Evolutionary conservation across 2,797 vertebrate species (phyloP).

Genomic region (Hydrocynus forskahlii): DNA sequence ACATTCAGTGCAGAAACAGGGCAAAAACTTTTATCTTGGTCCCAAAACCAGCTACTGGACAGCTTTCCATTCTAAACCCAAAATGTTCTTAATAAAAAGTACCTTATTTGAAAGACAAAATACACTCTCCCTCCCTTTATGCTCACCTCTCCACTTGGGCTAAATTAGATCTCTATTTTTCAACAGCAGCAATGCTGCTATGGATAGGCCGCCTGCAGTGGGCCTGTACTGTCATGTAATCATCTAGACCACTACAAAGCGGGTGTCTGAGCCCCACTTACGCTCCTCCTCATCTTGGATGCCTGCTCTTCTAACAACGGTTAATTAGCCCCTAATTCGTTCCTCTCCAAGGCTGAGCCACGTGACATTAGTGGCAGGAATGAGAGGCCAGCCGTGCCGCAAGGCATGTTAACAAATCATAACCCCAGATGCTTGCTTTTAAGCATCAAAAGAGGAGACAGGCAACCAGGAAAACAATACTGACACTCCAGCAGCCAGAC

Average conservation of each 20-base stretch:
- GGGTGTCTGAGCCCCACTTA: constrained; percentile 17
- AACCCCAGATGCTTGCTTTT: constrained; percentile 23
- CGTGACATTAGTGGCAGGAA: constrained; percentile 22
- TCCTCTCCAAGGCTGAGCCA: constrained; percentile 31
- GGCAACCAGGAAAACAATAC: constrained; percentile 13
- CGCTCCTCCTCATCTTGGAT: constrained; percentile 17
- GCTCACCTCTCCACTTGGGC: constrained; percentile 37
- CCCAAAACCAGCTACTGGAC: not conserved
- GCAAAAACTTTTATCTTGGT: not conserved
- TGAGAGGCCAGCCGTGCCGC: constrained; percentile 24
- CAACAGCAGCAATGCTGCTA: not conserved
- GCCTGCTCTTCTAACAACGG: constrained; percentile 44
- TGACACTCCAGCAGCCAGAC: constrained; percentile 6
- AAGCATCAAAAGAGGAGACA: constrained; percentile 23
- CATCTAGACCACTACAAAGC: constrained; percentile 39
- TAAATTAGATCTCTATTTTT: constrained; percentile 52
- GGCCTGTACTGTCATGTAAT: constrained; percentile 31
- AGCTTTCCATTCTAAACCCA: constrained; percentile 32
- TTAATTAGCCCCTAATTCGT: constrained; percentile 49
- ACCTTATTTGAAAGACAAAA: constrained; percentile 27
- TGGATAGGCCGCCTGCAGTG: constrained; percentile 6
- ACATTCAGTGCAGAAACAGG: not conserved
- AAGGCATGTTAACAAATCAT: constrained; percentile 44
- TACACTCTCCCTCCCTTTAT: constrained; percentile 28
- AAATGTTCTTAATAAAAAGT: constrained; percentile 51